Base-by-base conservation (phyloP, 2,113 vertebrate genomes). In the Anhinga anhinga region DNA sequence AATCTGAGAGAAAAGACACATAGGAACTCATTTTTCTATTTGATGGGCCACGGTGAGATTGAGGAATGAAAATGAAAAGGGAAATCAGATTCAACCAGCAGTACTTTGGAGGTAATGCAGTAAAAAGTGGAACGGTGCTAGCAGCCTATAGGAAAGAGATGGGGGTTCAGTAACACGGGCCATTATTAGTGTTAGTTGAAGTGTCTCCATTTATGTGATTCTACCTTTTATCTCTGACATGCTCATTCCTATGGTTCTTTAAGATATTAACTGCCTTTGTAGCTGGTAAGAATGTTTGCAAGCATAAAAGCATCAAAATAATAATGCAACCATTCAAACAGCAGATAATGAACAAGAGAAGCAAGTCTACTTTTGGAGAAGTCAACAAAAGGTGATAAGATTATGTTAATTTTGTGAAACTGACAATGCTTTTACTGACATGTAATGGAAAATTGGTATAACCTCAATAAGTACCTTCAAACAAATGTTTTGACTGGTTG, bases 11-110 rank as follows among this genome's bases (percentile, higher is more conserved):
- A 38, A 95, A 97, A 90, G 40, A 81, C 45, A 53, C 65, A 84
- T 11, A 62, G 58, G 69, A 95, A 74, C 45, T 71, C 0, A 86
- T 95, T 96, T 94, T 94, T 95, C 76, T 82, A 9, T 82, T 86
- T 91, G 66, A 88, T 94, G 71, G 67, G 25, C 34, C 45, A 42
- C 3, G 1, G 45, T 90, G 59, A 72, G 23, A 73, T 45, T 63
- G 80, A 81, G n/a, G 38, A 92, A 91, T 70, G 80, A 83, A 95
- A 93, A 90, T 66, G 49, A 82, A 94, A 94, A 90, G 66, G 0
- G 1, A 88, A 88, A 90, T 93, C 88, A 77, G 11, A 82, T 82
- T 86, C 66, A 90, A 69, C 53, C 49, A 58, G 52, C 30, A 45
- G 27, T 80, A 56, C 62, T 81, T 90, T 59, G 45, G 50, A 53